Percentiles rank a stretch among this genome's conserved stretches.
phyloP scores from a whole-genome alignment of 1,140 invertebrate species.

The Platyscapa corneri region DNA sequence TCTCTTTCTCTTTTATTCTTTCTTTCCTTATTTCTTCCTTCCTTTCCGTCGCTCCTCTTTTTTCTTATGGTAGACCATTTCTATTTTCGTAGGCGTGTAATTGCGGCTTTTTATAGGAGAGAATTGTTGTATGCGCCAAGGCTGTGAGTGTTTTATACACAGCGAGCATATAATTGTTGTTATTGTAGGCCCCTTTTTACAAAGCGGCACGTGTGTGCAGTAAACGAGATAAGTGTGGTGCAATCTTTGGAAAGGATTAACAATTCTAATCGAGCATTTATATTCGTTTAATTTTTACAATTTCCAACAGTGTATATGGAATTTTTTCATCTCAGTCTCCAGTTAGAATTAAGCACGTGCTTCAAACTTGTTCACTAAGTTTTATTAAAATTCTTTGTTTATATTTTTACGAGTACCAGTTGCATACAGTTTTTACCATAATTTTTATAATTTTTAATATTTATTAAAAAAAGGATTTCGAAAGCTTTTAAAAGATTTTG shows the following conservation, averaged over 20 bases:
- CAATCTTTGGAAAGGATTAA: constrained; percentile 26
- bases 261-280: constrained; percentile 1
- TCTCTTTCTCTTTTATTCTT: not conserved
- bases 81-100: constrained; percentile 50
- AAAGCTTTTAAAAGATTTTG: no score
- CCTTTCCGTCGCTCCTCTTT: not conserved
- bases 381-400: not conserved
- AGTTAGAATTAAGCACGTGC: not conserved
- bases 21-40: no score
- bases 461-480: no score
- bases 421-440: no score
- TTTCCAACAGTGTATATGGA: not conserved
- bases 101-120: constrained; percentile 48
- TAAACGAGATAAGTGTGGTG: constrained; percentile 30
- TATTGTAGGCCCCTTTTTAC: constrained; percentile 35
- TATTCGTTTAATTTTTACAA: not conserved
- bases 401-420: no score
- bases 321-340: not conserved
- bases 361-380: not conserved
- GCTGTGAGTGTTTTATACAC: not conserved
- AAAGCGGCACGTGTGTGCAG: not conserved
- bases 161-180: constrained; percentile 17
- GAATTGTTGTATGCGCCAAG: constrained; percentile 36
- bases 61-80: constrained; percentile 34
- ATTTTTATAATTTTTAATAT: no score